Evolutionary conservation across 2,113 vertebrate species (phyloP), one percentile per base, ranked within the genome.

Genomic region (Hemiprocne comata): DNA sequence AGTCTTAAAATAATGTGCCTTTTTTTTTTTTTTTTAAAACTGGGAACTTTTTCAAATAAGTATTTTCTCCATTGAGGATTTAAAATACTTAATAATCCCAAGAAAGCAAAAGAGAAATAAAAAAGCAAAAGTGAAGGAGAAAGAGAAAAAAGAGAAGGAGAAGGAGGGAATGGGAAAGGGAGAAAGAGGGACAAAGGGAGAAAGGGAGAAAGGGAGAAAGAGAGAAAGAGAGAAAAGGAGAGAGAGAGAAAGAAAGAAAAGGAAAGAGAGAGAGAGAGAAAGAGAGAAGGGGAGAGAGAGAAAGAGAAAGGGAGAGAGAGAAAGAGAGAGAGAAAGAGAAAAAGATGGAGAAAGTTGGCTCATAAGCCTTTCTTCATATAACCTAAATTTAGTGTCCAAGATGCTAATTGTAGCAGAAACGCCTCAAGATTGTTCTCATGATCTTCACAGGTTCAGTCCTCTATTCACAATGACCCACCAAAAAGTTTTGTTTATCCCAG

Each of bases 321-420:
- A 54, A 29, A 29, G 26, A 54, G 24, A 15, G 15, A 8, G 6
- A 66, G 33, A n/a, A 21, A 10, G 1, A 13, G 2, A 31, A 18
- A 9, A 4, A 53, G 4, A n/a, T 4, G 13, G 4, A 51, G 10
- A 58, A 51, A n/a, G 16, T 18, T 1, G 7, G 2, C 5, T 60
- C 9, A 66, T 34, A 42, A 1, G 0, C 5, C 10, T n/a, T 51
- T 62, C 12, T 40, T 61, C 4, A 4, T 28, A 26, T 7, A 54
- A 40, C 3, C 17, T 51, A 67, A 29, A 28, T 53, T 62, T 36
- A 79, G 4, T 21, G 4, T 81, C 15, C 29, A 55, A 40, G 33
- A 17, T 3, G 16, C 11, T 4, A 71, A 70, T 50, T 23, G 8
- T 29, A 61, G 26, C 16, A 87, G 19, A 67, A 88, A 73, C 84